phyloP scores from a whole-genome alignment of 2,888 invertebrate genomes.

The Caenorhabditis drosophilae region DNA sequence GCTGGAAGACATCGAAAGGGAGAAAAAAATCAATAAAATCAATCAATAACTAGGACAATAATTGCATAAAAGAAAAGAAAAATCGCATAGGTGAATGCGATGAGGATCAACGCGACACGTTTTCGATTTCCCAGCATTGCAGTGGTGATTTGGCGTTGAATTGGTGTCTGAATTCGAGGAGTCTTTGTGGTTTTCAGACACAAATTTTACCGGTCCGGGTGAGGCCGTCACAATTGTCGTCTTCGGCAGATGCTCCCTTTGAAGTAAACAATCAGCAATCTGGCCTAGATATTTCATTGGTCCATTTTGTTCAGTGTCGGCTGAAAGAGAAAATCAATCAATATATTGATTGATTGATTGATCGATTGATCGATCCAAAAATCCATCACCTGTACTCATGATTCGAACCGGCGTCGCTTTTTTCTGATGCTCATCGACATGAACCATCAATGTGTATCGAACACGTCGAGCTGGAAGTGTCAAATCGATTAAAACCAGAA shows the following conservation, averaged over 20 bases:
- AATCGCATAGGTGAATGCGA: constrained; percentile 46
- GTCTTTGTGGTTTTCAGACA: not conserved
- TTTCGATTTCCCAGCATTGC: constrained; percentile 62
- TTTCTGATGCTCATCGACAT: constrained; percentile 40
- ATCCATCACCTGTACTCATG: constrained; percentile 39
- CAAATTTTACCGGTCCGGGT: constrained; percentile 25
- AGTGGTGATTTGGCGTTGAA: constrained; percentile 55
- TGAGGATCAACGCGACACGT: constrained; percentile 49
- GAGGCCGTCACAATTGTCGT: constrained; percentile 34
- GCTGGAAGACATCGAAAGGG: no score
- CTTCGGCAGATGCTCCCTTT: constrained; percentile 22
- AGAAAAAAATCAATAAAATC: no score
- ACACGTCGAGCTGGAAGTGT: constrained; percentile 50
- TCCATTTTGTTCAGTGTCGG: constrained; percentile 29
- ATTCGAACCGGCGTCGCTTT: constrained; percentile 30
- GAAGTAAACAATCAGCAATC: constrained; percentile 27
- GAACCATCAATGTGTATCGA: constrained; percentile 53
- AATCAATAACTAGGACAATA: constrained; percentile 51
- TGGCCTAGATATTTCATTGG: constrained; percentile 28
- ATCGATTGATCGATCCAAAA: no score
- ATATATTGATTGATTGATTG: not conserved
- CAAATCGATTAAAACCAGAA: constrained; percentile 50
- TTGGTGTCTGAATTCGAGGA: constrained; percentile 37
- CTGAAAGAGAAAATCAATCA: no score
- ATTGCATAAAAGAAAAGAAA: constrained; percentile 56